Evolutionary conservation across 2,113 vertebrate genomes (phyloP).

Genomic region (Rhodinocichla rosea): DNA sequence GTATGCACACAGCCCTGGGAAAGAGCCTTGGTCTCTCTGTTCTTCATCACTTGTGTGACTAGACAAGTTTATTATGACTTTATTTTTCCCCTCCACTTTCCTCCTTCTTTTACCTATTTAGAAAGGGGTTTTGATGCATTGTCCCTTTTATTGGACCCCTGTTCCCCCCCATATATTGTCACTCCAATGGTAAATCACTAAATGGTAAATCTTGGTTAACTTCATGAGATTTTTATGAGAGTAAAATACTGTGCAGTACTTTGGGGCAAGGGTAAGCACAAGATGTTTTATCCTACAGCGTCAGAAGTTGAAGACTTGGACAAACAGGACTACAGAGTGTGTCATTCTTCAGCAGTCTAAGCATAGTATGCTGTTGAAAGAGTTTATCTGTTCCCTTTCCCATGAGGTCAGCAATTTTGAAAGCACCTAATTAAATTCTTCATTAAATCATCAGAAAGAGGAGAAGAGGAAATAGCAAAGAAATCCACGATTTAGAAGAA

Average conservation of each 20-base stretch:
- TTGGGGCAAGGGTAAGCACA: not conserved
- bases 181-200: not conserved
- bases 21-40: not conserved
- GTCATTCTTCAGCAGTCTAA: not conserved
- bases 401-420: not conserved
- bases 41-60: not conserved
- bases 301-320: not conserved
- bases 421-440: not conserved
- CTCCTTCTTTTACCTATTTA: not conserved
- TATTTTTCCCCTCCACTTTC: accelerated
- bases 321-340: not conserved
- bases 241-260: not conserved
- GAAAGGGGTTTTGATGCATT: not conserved
- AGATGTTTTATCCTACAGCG: accelerated
- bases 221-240: not conserved
- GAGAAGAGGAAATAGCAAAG: not conserved
- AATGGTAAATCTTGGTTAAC: not conserved
- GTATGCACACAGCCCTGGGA: not conserved
- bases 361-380: not conserved
- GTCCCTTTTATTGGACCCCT: not conserved
- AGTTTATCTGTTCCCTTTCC: not conserved
- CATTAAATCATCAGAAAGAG: not conserved
- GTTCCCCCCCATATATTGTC: not conserved
- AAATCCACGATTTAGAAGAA: not conserved
- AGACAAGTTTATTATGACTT: not conserved